A percentile compares a stretch with the other conserved stretches of the same genome.
phyloP scores from a whole-genome alignment of 2,888 invertebrate species.

The Pollenia angustigena region DNA sequence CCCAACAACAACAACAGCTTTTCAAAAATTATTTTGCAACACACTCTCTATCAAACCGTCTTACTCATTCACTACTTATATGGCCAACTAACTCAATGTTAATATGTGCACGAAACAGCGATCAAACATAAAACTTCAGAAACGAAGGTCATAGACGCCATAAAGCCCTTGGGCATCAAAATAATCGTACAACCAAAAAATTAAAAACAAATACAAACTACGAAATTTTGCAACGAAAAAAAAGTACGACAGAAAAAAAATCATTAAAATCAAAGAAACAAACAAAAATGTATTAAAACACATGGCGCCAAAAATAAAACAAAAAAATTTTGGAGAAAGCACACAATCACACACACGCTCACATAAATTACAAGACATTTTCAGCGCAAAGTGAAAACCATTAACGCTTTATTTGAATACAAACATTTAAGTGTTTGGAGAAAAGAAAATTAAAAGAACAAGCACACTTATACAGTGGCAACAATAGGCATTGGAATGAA shows the following conservation, averaged over 20 bases:
- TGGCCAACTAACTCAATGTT: background rate
- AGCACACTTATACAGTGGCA: constrained; percentile 13
- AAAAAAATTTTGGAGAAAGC: constrained; percentile 9
- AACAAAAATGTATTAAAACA: constrained; percentile 48
- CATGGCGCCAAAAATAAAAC: constrained; percentile 63
- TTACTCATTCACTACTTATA: background rate
- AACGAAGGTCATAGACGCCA: constrained; percentile 64
- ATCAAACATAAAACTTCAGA: constrained; percentile 41
- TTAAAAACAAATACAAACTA: background rate
- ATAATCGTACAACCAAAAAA: constrained; percentile 7
- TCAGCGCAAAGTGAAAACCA: constrained; percentile 32
- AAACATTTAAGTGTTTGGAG: constrained; percentile 9
- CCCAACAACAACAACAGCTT: constrained; percentile 18
- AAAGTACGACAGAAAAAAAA: background rate
- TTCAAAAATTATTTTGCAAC: background rate
- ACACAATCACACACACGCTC: background rate
- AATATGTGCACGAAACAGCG: constrained; percentile 15
- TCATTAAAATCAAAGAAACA: constrained; percentile 25
- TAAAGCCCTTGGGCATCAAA: constrained; percentile 45
- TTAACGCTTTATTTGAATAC: constrained; percentile 53
- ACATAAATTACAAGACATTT: constrained; percentile 27
- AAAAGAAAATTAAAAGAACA: background rate
- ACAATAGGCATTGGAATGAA: no score
- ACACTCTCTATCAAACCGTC: background rate
- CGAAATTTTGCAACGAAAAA: constrained; percentile 13